Evolutionary conservation across 1,140 invertebrate genomes (phyloP).

Genomic region (Rhyzopertha dominica): DNA sequence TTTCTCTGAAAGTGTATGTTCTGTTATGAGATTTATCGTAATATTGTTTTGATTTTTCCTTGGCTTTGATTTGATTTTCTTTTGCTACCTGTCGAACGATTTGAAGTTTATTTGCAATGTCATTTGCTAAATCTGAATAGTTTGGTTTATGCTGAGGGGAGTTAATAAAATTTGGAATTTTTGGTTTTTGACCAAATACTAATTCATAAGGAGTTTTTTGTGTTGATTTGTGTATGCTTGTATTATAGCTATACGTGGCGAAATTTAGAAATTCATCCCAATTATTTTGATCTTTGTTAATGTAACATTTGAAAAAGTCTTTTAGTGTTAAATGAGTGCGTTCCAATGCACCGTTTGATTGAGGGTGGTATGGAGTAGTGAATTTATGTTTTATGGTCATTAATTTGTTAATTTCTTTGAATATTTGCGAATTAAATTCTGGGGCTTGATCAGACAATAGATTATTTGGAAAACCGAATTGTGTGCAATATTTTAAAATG

Average conservation of each 20-base stretch:
- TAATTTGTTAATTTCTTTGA: slow-evolving; percentile 39
- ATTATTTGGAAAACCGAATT: slow-evolving; percentile 37
- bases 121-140: slow-evolving; percentile 32
- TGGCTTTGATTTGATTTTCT: slow-evolving; percentile 22
- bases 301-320: slow-evolving; percentile 44
- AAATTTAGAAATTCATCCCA: slow-evolving; percentile 47
- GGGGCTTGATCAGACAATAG: slow-evolving; percentile 34
- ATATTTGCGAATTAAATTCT: slow-evolving; percentile 37
- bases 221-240: slow-evolving; percentile 40
- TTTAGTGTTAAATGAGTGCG: slow-evolving; percentile 42
- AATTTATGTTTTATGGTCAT: slow-evolving; percentile 37
- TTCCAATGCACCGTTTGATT: slow-evolving; percentile 43
- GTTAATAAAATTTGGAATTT: slow-evolving; percentile 33
- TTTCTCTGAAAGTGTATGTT: slow-evolving; percentile 32
- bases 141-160: slow-evolving; percentile 26
- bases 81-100: slow-evolving; percentile 14
- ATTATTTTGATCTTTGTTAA: slow-evolving; percentile 34
- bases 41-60: slow-evolving; percentile 20
- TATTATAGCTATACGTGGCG: slow-evolving; percentile 48
- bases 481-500: slow-evolving; percentile 35
- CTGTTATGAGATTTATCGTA: slow-evolving; percentile 39
- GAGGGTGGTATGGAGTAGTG: slow-evolving; percentile 44
- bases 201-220: slow-evolving; percentile 42
- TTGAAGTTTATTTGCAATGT: slow-evolving; percentile 34
- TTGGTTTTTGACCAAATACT: slow-evolving; percentile 44